Evolutionary conservation across 2,888 invertebrate genomes (phyloP).

Genomic region (Timema cristinae): DNA sequence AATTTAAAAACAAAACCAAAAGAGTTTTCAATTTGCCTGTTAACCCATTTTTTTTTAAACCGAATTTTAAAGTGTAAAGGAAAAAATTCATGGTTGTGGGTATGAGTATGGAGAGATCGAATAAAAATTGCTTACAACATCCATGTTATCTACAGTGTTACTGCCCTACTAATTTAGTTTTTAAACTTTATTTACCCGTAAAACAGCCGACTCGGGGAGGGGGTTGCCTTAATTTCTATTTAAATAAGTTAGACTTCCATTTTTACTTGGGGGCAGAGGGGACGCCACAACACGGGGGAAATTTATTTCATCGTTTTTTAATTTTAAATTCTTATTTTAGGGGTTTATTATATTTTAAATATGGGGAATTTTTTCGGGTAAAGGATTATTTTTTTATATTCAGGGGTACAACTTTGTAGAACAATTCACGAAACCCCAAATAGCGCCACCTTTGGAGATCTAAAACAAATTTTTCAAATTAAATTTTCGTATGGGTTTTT

Average conservation of each 20-base stretch:
- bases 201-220: neutral
- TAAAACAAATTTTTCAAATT: conserved; percentile 28
- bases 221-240: conserved; percentile 30
- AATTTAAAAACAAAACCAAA: too few species aligned
- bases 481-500: conserved; percentile 3
- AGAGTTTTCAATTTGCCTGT: too few species aligned
- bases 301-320: conserved; percentile 29
- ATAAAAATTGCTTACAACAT: conserved; percentile 1
- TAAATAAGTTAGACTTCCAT: conserved; percentile 33
- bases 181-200: conserved; percentile 12
- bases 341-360: conserved; percentile 27
- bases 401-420: conserved; percentile 23
- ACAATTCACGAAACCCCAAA: conserved; percentile 30
- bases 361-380: conserved; percentile 19
- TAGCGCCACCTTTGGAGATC: conserved; percentile 27
- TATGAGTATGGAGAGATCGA: neutral
- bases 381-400: neutral
- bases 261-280: conserved; percentile 47
- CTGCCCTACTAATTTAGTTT: conserved; percentile 12
- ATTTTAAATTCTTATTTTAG: conserved; percentile 29
- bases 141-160: conserved; percentile 8
- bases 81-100: too few species aligned
- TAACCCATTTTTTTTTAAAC: too few species aligned
- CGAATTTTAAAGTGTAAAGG: too few species aligned
- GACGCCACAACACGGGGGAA: conserved; percentile 29